phyloP scores from a whole-genome alignment of 2,888 invertebrate genomes.

The Lithophane socia region DNA sequence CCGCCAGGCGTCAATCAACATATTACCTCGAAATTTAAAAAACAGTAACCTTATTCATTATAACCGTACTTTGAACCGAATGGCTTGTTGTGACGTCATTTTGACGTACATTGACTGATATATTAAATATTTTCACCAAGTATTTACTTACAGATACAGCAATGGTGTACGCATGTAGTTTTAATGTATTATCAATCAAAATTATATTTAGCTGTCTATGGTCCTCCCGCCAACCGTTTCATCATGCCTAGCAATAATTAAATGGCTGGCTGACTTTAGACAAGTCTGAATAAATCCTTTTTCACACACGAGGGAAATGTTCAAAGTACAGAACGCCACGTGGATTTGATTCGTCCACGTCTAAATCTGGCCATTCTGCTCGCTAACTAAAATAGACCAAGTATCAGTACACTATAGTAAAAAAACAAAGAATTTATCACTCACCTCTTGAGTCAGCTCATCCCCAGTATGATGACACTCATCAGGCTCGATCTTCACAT shows the following conservation, averaged over 20 bases:
- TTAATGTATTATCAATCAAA: neutral
- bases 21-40: slow-evolving; percentile 34
- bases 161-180: slow-evolving; percentile 1
- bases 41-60: slow-evolving; percentile 28
- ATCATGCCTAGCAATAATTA: too few species aligned
- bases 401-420: neutral
- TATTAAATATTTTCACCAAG: neutral
- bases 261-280: neutral
- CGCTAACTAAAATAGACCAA: neutral
- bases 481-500: slow-evolving; percentile 85
- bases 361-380: neutral
- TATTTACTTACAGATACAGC: slow-evolving; percentile 2
- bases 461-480: slow-evolving; percentile 88
- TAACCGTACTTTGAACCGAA: slow-evolving; percentile 46
- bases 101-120: slow-evolving; percentile 20
- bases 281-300: neutral
- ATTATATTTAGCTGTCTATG: neutral
- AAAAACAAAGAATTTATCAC: slow-evolving; percentile 52
- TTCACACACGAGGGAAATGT: too few species aligned
- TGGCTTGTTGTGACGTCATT: slow-evolving; percentile 24
- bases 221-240: neutral
- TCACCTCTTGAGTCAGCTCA: slow-evolving; percentile 89
- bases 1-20: slow-evolving; percentile 17
- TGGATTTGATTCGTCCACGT: neutral
- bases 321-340: neutral